These are phyloP conservation scores for Crematogaster levior DNA, from an alignment of 2,888 invertebrate genomes.

Conservation along the genomic window DNA sequence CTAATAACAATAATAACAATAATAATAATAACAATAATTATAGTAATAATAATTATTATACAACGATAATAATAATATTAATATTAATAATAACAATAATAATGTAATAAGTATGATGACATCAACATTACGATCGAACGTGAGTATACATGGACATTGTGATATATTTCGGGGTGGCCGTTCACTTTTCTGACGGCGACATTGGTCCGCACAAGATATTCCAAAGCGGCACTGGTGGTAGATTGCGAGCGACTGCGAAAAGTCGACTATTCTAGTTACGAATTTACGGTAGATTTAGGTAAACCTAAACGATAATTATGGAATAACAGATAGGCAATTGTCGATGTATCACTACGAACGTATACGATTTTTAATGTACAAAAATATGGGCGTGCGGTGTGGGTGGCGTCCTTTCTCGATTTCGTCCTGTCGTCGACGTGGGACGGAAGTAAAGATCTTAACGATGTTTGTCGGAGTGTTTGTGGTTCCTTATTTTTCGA, in stretches of 20 bases:
- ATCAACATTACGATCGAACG: conserved; percentile 66
- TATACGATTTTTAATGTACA: conserved; percentile 86
- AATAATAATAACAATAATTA: conserved; percentile 71
- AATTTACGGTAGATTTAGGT: conserved; percentile 83
- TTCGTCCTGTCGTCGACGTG: conserved; percentile 43
- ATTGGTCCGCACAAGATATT: conserved; percentile 70
- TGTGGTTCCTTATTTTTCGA: conserved; percentile 45
- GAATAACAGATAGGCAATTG: conserved; percentile 81
- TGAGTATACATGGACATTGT: conserved; percentile 83
- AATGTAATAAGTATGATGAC: conserved; percentile 62
- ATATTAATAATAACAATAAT: conserved; percentile 52
- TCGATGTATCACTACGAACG: conserved; percentile 85
- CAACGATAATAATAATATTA: conserved; percentile 69
- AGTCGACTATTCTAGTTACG: conserved; percentile 84
- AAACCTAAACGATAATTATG: conserved; percentile 77
- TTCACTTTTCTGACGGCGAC: conserved; percentile 70
- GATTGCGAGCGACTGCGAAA: conserved; percentile 63
- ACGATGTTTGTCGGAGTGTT: conserved; percentile 43
- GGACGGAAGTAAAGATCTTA: conserved; percentile 40
- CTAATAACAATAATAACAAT: conserved; percentile 74
- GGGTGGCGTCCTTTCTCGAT: conserved; percentile 41
- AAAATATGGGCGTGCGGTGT: conserved; percentile 74
- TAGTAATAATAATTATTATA: conserved; percentile 73
- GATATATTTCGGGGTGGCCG: conserved; percentile 80
- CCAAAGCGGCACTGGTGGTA: conserved; percentile 68